Conservation (phyloP, 2,113 vertebrate species). For the Spilogale gracilis region DNA sequence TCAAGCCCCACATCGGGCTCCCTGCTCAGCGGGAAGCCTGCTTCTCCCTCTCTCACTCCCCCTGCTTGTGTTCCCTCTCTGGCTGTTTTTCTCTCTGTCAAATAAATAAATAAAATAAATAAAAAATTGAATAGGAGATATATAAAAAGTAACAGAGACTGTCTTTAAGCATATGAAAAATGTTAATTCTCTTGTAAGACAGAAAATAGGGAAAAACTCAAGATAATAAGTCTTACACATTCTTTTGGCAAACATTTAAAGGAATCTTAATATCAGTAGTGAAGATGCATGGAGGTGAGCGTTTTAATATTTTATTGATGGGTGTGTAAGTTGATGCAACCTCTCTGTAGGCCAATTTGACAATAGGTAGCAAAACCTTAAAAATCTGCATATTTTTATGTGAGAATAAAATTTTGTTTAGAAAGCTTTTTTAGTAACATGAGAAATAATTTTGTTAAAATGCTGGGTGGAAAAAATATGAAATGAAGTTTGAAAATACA, state of each 20-base stretch:
- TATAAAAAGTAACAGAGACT: background rate
- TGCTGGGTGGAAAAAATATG: background rate
- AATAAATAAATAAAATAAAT: too few species aligned
- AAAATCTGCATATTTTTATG: background rate
- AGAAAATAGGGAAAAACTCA: background rate
- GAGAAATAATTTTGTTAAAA: conserved; percentile 42
- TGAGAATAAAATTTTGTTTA: conserved; percentile 40
- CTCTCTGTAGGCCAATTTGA: conserved; percentile 11
- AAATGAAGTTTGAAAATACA: conserved; percentile 19
- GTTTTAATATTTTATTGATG: background rate
- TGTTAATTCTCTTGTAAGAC: background rate
- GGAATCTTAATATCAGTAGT: background rate
- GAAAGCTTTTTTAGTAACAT: conserved; percentile 27
- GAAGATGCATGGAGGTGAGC: background rate
- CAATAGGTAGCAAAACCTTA: background rate
- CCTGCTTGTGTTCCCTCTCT: too few species aligned
- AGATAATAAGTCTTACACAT: background rate
- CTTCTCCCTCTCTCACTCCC: too few species aligned
- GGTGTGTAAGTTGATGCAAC: background rate
- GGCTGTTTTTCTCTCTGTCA: too few species aligned
- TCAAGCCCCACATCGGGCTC: too few species aligned
- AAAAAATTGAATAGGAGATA: background rate
- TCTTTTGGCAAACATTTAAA: conserved; percentile 37
- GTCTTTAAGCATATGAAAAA: background rate
- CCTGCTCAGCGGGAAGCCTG: too few species aligned